A percentile compares a stretch with the other conserved stretches of the same genome.
These are phyloP conservation scores for Aythya baeri DNA, from an alignment of 2,113 vertebrate species.

Conservation along the genomic window DNA sequence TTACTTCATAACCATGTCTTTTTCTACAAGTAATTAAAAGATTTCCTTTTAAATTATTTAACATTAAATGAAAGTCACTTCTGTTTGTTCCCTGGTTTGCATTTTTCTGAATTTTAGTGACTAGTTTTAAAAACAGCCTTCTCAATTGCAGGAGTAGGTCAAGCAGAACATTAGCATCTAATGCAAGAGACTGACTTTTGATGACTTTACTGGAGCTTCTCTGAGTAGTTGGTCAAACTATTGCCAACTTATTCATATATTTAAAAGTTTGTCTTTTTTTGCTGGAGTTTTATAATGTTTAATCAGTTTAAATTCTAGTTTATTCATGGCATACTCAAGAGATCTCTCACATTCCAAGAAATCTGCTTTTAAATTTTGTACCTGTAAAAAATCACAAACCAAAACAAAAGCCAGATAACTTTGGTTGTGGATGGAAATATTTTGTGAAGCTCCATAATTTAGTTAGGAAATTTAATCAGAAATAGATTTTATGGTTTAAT, in stretches of 20 bases:
- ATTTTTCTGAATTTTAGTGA: background rate
- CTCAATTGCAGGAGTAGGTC: background rate
- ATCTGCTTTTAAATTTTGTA: background rate
- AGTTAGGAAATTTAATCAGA: background rate
- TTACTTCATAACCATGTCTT: background rate
- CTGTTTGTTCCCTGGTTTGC: background rate
- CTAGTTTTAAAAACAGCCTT: background rate
- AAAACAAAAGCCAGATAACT: background rate
- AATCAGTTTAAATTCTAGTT: background rate
- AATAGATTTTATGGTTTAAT: background rate
- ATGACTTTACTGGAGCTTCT: background rate
- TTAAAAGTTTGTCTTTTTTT: background rate
- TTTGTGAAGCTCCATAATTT: background rate
- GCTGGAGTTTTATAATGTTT: background rate
- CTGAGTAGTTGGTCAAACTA: background rate
- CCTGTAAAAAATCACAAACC: background rate
- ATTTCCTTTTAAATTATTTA: background rate
- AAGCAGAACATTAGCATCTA: background rate
- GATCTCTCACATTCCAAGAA: background rate
- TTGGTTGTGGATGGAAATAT: background rate
- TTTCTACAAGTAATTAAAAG: background rate
- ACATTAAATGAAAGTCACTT: background rate
- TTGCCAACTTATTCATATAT: accelerated
- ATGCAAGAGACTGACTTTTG: background rate
- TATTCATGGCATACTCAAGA: background rate